Evolutionary conservation across 1,140 invertebrate species (phyloP).

Genomic region (Doryteuthis pealeii): DNA sequence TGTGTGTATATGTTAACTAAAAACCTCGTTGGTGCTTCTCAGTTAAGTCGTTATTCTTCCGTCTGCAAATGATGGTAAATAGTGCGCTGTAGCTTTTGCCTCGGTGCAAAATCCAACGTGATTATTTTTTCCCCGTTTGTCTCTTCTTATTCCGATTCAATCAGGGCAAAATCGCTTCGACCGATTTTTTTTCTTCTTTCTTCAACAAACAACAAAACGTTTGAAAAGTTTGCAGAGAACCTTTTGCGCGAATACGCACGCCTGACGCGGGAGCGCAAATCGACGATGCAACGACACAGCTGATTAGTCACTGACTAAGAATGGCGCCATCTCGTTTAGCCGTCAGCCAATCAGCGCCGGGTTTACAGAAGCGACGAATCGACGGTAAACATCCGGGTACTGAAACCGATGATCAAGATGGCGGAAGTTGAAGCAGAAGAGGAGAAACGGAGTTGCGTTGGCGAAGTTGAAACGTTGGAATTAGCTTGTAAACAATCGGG

Average conservation of each 20-base stretch:
- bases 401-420: constrained; percentile 59
- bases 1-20: no score
- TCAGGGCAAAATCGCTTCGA: neutral
- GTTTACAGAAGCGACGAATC: constrained; percentile 10
- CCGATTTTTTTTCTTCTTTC: neutral
- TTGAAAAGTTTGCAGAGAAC: constrained; percentile 27
- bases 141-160: no score
- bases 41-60: no score
- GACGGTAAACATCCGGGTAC: constrained; percentile 35
- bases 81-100: no score
- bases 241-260: constrained; percentile 26
- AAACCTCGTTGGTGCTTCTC: no score
- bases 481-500: neutral
- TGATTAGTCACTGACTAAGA: constrained; percentile 30
- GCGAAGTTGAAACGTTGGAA: neutral
- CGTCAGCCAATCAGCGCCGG: constrained; percentile 30
- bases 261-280: constrained; percentile 12
- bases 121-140: no score
- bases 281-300: neutral
- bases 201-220: constrained; percentile 13
- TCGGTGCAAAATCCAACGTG: no score
- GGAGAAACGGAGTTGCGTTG: constrained; percentile 20
- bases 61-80: no score
- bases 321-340: constrained; percentile 18
- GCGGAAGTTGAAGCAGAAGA: constrained; percentile 56